A percentile compares a stretch with the other conserved stretches of the same genome.
Evolutionary conservation across 2,888 invertebrate species (phyloP).

Genomic region (Cephus rjabovi): DNA sequence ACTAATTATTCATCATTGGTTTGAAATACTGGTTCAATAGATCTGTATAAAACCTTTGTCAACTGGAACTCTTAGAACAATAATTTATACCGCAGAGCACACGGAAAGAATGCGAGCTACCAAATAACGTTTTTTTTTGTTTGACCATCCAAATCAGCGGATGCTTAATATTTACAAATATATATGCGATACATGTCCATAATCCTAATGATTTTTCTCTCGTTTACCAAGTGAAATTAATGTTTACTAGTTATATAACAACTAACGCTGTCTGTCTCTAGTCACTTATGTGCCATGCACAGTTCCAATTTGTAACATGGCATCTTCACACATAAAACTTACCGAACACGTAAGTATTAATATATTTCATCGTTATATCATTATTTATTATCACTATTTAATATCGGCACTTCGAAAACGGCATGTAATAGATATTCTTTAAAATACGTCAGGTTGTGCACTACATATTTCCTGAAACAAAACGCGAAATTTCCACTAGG

Average conservation of each 20-base stretch:
- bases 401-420: not conserved
- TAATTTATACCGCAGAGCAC: constrained; percentile 52
- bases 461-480: not conserved
- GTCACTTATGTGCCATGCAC: not conserved
- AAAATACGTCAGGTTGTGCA: not conserved
- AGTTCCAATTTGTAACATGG: not conserved
- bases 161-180: constrained; percentile 7
- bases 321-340: not conserved
- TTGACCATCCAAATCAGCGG: constrained; percentile 19
- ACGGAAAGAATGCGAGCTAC: constrained; percentile 47
- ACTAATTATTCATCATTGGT: constrained; percentile 65
- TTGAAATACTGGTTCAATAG: constrained; percentile 66
- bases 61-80: constrained; percentile 62
- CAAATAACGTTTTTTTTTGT: constrained; percentile 14
- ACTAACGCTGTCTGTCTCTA: not conserved
- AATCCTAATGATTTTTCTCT: not conserved
- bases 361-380: not conserved
- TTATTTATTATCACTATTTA: not conserved
- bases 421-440: not conserved
- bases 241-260: not conserved
- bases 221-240: not conserved
- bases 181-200: not conserved
- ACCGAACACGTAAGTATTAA: not conserved
- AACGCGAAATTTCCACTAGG: not conserved
- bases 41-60: constrained; percentile 64